Evolutionary conservation across 2,797 vertebrate species (phyloP), one percentile per base, ranked within the genome.

Genomic region (Anguilla marmorata): DNA sequence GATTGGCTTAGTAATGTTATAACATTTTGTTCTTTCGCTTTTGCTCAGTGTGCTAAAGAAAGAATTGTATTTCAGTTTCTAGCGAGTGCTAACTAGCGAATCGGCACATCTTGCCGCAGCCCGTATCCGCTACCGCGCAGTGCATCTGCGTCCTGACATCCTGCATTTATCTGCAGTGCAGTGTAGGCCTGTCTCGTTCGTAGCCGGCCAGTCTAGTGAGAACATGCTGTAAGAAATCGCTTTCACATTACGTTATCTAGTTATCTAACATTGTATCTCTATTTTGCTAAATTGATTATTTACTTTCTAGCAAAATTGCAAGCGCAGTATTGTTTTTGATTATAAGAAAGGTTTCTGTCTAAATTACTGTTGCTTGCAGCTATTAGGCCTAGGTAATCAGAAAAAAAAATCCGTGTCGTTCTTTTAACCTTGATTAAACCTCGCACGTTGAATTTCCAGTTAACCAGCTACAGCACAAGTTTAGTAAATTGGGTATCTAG

Each of bases 111-210:
- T 24, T 5, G 48, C 41, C 19, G 19, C 41, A 48, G 19, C 33
- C 19, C 7, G 33, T 16, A 37, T 37, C 30, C 19, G 14, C 16
- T 60, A 12, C n/a, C 54, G 27, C n/a, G 86, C 50, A 69, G 16
- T 87, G 85, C 89, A 89, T 91, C 90, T 74, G 86, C 86, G 88
- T 89, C 80, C 48, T 86, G 83, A 84, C 41, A 58, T 86, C 87
- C 45, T 88, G 21, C 45, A 11, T 48, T 83, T 82, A 83, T 86
- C 69, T 88, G 84, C 82, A 85, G 60, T 82, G 48, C 48, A 16
- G 72, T 37, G 52, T 66, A 74, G 41, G 80, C 86, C 48, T 33
- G 19, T 74, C 12, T 0, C 21, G 58, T 33, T 37, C 14, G 11
- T 30, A 27, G n/a, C 66, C 56, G 27, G 30, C 30, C 30, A 72